phyloP scores from a whole-genome alignment of 2,888 invertebrate species.

The Theretra japonica region DNA sequence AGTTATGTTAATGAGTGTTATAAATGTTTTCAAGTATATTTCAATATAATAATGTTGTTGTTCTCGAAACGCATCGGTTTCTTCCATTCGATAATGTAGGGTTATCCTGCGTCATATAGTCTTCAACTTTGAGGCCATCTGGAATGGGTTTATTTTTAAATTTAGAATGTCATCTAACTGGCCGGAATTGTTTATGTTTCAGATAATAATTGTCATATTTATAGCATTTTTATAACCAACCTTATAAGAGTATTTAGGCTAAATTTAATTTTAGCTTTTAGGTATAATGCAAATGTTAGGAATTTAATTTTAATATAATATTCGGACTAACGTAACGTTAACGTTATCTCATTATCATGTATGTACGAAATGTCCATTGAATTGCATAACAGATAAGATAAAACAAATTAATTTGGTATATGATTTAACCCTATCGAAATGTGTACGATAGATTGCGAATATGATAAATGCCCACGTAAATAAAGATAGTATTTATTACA shows the following conservation, averaged over 20 bases:
- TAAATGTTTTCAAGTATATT: slow-evolving; percentile 16
- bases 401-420: slow-evolving; percentile 8
- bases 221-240: background rate
- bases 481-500: too few relatives aligned
- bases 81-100: slow-evolving; percentile 52
- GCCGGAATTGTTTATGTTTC: slow-evolving; percentile 22
- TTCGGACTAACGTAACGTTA: background rate
- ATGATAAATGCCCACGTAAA: too few relatives aligned
- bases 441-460: background rate
- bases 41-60: slow-evolving; percentile 35
- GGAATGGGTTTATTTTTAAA: slow-evolving; percentile 34
- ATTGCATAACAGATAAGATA: slow-evolving; percentile 23
- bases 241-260: background rate
- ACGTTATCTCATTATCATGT: slow-evolving; percentile 8
- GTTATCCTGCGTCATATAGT: slow-evolving; percentile 36
- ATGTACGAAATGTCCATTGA: slow-evolving; percentile 1
- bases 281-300: background rate
- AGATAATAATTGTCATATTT: slow-evolving; percentile 2
- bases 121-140: slow-evolving; percentile 27
- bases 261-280: background rate
- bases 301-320: background rate
- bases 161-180: slow-evolving; percentile 25
- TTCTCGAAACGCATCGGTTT: slow-evolving; percentile 44
- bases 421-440: background rate
- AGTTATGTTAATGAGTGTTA: slow-evolving; percentile 1